Percentiles rank a stretch among this genome's conserved stretches.
Evolutionary conservation across 1,140 invertebrate genomes (phyloP).

Genomic region (Orchesella cincta): DNA sequence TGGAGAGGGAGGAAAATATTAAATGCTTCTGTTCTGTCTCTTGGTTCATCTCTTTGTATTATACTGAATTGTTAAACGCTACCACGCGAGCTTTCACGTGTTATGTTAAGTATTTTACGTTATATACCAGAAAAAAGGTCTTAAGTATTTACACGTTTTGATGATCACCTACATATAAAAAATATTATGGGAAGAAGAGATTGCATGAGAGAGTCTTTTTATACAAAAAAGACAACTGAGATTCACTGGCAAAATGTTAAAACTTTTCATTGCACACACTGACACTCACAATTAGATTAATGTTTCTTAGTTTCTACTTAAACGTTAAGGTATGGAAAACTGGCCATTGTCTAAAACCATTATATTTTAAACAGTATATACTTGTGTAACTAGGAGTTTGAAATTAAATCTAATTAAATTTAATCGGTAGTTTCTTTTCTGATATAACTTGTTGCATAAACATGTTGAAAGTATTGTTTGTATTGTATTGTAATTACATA

Average conservation of each 20-base stretch:
- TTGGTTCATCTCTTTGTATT: not conserved
- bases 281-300: not conserved
- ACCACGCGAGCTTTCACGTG: no score
- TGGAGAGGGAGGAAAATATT: not conserved
- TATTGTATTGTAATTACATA: not conserved
- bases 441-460: not conserved
- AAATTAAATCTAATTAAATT: not conserved
- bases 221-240: no score
- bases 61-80: no score
- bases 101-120: no score
- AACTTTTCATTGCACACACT: conserved; percentile 20
- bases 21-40: not conserved
- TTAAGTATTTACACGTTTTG: no score
- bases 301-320: not conserved
- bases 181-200: no score
- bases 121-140: no score
- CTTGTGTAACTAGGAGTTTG: not conserved
- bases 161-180: no score
- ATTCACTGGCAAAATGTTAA: conserved; percentile 24
- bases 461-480: not conserved
- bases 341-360: conserved; percentile 25
- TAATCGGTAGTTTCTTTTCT: not conserved
- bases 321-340: conserved; percentile 15
- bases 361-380: not conserved
- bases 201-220: no score